phyloP scores from a whole-genome alignment of 1,140 invertebrate genomes.

The Zaprionus taronus region DNA sequence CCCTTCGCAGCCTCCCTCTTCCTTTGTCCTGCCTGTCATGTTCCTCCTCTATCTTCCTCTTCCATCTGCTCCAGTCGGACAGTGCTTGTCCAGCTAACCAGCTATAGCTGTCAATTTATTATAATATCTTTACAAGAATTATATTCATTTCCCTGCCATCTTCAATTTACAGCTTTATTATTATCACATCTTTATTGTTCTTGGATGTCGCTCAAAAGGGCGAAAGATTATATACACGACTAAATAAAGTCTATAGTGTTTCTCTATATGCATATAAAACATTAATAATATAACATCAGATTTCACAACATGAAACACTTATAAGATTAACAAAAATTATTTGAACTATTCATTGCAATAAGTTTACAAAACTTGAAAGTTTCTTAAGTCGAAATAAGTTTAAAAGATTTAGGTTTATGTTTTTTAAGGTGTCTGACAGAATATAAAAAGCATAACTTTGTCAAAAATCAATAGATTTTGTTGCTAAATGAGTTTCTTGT shows the following conservation, averaged over 20 bases:
- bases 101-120: constrained; percentile 10
- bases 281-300: not conserved
- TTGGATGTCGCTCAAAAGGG: not conserved
- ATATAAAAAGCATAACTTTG: no score
- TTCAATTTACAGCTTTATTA: constrained; percentile 4
- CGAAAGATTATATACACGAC: not conserved
- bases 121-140: constrained; percentile 1
- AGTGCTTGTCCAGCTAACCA: constrained; percentile 1
- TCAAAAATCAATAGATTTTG: no score
- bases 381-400: no score
- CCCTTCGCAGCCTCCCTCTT: constrained; percentile 7
- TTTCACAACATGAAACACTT: not conserved
- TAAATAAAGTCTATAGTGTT: not conserved
- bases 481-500: no score
- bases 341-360: no score
- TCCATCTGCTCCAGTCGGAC: not conserved
- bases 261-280: not conserved
- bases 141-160: not conserved
- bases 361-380: no score
- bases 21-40: constrained; percentile 20
- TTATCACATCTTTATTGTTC: not conserved
- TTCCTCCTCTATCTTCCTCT: constrained; percentile 1
- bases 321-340: no score
- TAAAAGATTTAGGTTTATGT: no score
- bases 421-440: no score